Conservation (phyloP, 2,888 invertebrate genomes). For the Brenthis hecate region DNA sequence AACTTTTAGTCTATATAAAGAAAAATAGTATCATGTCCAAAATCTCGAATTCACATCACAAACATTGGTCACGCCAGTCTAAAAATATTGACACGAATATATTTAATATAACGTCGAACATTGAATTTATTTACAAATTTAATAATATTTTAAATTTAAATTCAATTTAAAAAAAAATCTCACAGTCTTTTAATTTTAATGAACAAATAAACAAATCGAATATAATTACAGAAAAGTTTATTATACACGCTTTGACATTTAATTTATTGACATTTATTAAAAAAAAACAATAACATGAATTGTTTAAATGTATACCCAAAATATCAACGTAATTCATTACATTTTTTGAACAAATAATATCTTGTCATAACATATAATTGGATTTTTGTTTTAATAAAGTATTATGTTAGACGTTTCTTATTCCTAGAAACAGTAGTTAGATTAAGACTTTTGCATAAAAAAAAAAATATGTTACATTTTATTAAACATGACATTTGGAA, state of each 20-base stretch:
- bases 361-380: no score
- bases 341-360: no score
- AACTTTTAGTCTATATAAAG: background rate
- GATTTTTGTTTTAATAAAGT: no score
- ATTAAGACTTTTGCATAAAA: no score
- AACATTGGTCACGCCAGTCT: slow-evolving; percentile 28
- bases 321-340: no score
- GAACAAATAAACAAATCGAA: background rate
- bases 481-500: no score
- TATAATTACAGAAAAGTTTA: background rate
- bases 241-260: background rate
- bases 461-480: no score
- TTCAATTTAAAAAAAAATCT: slow-evolving; percentile 10
- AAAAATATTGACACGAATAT: slow-evolving; percentile 28
- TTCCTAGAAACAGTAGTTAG: no score
- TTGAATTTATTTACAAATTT: slow-evolving; percentile 12
- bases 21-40: slow-evolving; percentile 6
- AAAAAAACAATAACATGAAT: background rate
- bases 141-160: slow-evolving; percentile 10
- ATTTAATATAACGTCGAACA: slow-evolving; percentile 18
- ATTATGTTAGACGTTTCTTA: no score
- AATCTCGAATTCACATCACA: slow-evolving; percentile 6
- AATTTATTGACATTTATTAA: background rate
- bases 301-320: no score
- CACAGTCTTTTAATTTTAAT: slow-evolving; percentile 1